These are phyloP conservation scores for Porites lobata DNA, from an alignment of 92 coral and sea anemone genomes.

Conservation along the genomic window DNA sequence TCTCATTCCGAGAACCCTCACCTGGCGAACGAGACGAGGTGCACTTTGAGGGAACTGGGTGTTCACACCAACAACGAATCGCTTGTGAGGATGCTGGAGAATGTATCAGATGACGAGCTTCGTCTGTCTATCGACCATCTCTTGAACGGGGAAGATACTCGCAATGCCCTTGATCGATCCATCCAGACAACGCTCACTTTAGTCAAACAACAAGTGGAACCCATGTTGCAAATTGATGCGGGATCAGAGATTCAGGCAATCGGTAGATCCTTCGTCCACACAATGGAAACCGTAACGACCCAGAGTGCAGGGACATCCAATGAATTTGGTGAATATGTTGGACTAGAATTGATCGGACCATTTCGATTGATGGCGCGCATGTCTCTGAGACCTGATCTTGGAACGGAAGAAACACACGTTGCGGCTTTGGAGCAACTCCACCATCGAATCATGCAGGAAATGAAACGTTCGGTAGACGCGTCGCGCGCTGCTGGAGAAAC, in stretches of 20 bases:
- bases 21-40: background rate
- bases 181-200: background rate
- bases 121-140: background rate
- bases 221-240: background rate
- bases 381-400: background rate
- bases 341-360: conserved; percentile 1
- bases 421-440: background rate
- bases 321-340: background rate
- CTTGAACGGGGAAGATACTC: background rate
- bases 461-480: background rate
- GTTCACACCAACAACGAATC: background rate
- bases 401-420: background rate
- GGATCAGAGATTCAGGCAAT: too few relatives aligned
- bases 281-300: background rate
- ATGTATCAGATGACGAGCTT: background rate
- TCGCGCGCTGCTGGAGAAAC: background rate
- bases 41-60: background rate
- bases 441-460: background rate
- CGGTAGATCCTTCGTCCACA: background rate
- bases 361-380: background rate
- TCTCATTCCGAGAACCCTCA: background rate
- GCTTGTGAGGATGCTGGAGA: background rate
- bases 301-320: background rate
- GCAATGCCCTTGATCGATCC: background rate
- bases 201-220: background rate